Conservation (phyloP, 2,888 invertebrate species). For the Watsonalla binaria region DNA sequence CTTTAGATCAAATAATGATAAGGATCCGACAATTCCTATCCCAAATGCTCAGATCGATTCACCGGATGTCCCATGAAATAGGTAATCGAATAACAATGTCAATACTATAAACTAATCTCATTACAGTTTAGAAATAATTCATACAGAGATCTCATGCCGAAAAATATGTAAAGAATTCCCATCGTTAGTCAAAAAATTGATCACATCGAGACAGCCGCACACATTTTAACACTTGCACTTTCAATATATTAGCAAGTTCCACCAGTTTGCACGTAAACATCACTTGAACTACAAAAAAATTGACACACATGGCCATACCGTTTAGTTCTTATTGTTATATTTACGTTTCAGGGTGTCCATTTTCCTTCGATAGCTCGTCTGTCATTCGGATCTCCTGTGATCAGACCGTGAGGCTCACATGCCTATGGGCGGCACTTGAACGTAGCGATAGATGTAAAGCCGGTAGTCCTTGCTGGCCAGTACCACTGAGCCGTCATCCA, state of each 20-base stretch:
- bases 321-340: constrained; percentile 33
- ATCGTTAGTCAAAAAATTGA: constrained; percentile 50
- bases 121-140: constrained; percentile 75
- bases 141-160: constrained; percentile 67
- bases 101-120: constrained; percentile 78
- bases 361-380: constrained; percentile 60
- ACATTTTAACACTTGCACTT: constrained; percentile 59
- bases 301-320: constrained; percentile 59
- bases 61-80: constrained; percentile 68
- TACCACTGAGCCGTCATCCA: constrained; percentile 99
- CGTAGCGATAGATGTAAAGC: constrained; percentile 99
- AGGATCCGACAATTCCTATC: constrained; percentile 71
- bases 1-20: constrained; percentile 78
- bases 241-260: constrained; percentile 49
- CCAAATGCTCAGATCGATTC: constrained; percentile 58
- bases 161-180: constrained; percentile 53
- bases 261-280: constrained; percentile 36
- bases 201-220: constrained; percentile 71
- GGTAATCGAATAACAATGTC: constrained; percentile 78
- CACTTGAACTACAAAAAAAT: constrained; percentile 63
- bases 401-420: constrained; percentile 77
- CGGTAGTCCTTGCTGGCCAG: constrained; percentile 99
- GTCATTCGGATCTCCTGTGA: constrained; percentile 70
- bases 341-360: constrained; percentile 53
- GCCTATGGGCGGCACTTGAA: constrained; percentile 93